A percentile compares a stretch with the other conserved stretches of the same genome.
These are phyloP conservation scores for Corythornis vintsioides DNA, from an alignment of 2,113 vertebrate species.

Conservation along the genomic window DNA sequence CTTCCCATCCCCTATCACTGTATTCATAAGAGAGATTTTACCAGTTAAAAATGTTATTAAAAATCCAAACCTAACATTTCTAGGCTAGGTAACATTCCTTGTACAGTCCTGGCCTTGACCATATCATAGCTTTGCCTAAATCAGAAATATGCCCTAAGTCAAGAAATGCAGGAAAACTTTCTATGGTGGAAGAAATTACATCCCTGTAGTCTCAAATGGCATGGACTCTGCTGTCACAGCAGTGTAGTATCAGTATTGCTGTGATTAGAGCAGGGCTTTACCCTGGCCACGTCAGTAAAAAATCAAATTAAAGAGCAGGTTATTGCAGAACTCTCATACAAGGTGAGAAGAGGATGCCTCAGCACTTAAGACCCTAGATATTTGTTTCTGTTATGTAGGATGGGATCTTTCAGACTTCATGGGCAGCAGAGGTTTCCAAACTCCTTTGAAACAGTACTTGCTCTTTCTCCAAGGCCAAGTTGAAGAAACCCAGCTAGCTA, in stretches of 20 bases:
- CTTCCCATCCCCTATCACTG: background rate
- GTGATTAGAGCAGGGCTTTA: background rate
- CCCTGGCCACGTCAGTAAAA: background rate
- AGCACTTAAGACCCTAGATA: background rate
- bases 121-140: background rate
- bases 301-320: background rate
- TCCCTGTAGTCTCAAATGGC: background rate
- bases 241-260: background rate
- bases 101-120: background rate
- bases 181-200: background rate
- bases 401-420: background rate
- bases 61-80: background rate
- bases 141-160: background rate
- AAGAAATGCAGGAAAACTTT: background rate
- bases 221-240: background rate
- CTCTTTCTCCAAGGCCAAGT: background rate
- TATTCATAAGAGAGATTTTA: background rate
- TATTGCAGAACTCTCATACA: fast-evolving
- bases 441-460: background rate
- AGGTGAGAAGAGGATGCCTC: background rate
- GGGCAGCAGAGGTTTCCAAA: background rate
- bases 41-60: background rate
- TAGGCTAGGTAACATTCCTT: background rate
- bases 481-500: background rate
- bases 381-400: background rate